phyloP scores from a whole-genome alignment of 2,888 invertebrate genomes.

The Horisme vitalbata region DNA sequence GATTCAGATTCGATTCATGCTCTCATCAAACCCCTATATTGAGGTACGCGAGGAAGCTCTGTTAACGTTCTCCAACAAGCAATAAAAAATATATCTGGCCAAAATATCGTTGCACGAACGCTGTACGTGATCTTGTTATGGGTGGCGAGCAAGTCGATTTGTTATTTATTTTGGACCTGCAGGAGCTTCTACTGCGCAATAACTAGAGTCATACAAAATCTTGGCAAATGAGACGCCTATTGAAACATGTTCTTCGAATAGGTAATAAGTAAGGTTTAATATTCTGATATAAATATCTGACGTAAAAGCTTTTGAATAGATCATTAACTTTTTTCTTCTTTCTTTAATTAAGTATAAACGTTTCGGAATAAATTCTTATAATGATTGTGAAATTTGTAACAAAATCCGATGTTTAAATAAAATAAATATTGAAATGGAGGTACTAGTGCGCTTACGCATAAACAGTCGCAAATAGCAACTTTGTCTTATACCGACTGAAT shows the following conservation, averaged over 20 bases:
- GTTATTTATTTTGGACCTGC: constrained; percentile 37
- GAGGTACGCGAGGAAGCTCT: constrained; percentile 23
- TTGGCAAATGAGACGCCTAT: not conserved
- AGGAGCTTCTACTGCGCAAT: constrained; percentile 12
- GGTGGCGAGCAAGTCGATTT: constrained; percentile 30
- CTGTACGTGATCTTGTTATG: constrained; percentile 57
- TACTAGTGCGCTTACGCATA: no score
- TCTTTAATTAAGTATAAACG: no score
- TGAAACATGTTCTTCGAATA: not conserved
- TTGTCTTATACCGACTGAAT: no score
- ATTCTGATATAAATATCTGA: no score
- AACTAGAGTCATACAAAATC: not conserved
- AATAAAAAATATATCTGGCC: constrained; percentile 52
- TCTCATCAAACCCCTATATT: constrained; percentile 36
- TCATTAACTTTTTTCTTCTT: no score
- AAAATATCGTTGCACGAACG: constrained; percentile 43
- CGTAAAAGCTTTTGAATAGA: constrained; percentile 4
- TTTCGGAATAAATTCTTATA: no score
- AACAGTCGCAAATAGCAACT: no score
- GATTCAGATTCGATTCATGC: constrained; percentile 24
- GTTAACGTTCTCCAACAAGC: constrained; percentile 42
- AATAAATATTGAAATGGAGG: no score
- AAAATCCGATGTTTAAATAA: no score
- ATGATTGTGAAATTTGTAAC: no score
- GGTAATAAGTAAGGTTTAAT: no score